A percentile compares a stretch with the other conserved stretches of the same genome.
Evolutionary conservation across 2,113 vertebrate species (phyloP).

Genomic region (Microcebus murinus): DNA sequence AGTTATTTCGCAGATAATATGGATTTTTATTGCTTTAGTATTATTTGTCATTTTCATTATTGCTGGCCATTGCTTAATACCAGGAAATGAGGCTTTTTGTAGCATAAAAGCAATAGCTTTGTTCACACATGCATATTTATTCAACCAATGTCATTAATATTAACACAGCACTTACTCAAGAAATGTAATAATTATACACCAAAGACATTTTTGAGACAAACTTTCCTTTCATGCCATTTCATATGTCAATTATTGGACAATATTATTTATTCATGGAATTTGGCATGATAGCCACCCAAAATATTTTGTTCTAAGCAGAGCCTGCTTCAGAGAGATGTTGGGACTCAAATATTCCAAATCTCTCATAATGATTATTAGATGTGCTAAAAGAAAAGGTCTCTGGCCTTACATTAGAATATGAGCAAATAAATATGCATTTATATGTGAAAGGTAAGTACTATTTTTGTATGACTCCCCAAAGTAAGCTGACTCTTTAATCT

Average conservation of each 20-base stretch:
- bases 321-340: not conserved
- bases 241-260: not conserved
- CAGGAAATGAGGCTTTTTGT: not conserved
- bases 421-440: constrained; percentile 9
- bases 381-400: not conserved
- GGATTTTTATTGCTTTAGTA: not conserved
- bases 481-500: not conserved
- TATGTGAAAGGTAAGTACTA: not conserved
- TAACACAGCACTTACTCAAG: not conserved
- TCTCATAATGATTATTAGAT: not conserved
- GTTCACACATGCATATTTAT: not conserved
- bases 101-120: constrained; percentile 1
- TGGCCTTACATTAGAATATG: not conserved
- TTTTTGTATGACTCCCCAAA: not conserved
- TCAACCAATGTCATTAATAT: not conserved
- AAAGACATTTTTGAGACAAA: constrained; percentile 7
- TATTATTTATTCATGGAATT: not conserved
- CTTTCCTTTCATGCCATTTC: not conserved
- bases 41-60: constrained; percentile 44
- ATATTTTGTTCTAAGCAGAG: not conserved
- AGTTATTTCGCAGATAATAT: not conserved
- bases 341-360: not conserved
- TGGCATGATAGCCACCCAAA: not conserved
- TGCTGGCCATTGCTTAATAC: not conserved
- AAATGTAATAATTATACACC: not conserved